These are phyloP conservation scores for Spilarctia lutea DNA, from an alignment of 2,888 invertebrate genomes.

Conservation along the genomic window DNA sequence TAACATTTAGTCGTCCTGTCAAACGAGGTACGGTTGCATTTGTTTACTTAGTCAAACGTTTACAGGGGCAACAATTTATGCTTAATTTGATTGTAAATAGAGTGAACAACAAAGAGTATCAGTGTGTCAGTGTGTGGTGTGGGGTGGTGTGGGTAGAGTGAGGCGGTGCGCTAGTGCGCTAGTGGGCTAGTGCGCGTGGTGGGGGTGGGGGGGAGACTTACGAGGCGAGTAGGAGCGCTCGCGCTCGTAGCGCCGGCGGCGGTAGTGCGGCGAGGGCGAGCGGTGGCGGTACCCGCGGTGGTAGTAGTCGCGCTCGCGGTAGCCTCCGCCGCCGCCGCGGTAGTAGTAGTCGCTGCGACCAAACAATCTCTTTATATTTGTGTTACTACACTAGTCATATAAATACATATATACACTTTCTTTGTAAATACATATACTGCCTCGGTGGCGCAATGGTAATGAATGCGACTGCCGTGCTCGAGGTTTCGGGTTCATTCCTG, in stretches of 20 bases:
- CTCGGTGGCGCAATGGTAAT: too few species aligned
- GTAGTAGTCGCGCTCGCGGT: constrained; percentile 85
- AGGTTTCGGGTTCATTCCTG: too few species aligned
- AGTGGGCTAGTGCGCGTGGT: too few species aligned
- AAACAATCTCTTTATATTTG: too few species aligned
- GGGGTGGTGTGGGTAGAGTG: too few species aligned
- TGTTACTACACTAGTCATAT: too few species aligned
- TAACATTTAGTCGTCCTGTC: too few species aligned
- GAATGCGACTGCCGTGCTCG: too few species aligned
- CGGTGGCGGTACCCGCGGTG: constrained; percentile 86
- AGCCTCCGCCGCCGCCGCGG: constrained; percentile 81
- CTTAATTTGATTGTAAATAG: background rate
- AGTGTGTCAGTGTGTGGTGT: background rate
- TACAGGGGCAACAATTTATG: background rate
- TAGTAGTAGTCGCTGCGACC: constrained; percentile 77
- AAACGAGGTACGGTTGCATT: too few species aligned
- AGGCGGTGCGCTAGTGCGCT: too few species aligned
- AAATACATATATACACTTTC: too few species aligned
- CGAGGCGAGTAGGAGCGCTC: constrained; percentile 94
- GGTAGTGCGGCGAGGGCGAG: constrained; percentile 91
- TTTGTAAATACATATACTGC: too few species aligned
- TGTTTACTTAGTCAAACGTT: background rate
- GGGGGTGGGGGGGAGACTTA: constrained; percentile 82
- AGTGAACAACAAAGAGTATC: background rate
- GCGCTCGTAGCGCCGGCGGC: constrained; percentile 90